phyloP scores from a whole-genome alignment of 1,140 invertebrate species.

The Dreissena polymorpha region DNA sequence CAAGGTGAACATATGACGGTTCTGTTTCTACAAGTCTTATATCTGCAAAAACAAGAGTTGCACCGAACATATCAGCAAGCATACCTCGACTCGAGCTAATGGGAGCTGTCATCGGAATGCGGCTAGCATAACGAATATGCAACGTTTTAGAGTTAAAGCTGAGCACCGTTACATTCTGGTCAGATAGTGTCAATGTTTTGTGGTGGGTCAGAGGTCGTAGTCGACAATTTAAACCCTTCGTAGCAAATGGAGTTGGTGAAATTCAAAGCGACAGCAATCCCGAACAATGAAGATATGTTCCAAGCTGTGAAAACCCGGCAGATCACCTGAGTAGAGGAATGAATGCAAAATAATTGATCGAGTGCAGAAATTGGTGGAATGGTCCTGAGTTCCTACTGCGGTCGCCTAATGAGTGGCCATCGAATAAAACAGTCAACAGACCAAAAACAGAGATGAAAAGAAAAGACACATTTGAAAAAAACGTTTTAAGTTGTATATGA shows the following conservation, averaged over 20 bases:
- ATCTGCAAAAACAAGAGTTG: too few species aligned
- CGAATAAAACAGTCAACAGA: constrained; percentile 5
- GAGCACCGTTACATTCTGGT: constrained; percentile 29
- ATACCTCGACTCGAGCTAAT: too few species aligned
- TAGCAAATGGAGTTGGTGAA: too few species aligned
- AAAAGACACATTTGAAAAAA: background rate
- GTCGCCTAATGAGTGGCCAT: too few species aligned
- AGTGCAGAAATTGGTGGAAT: background rate
- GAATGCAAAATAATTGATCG: background rate
- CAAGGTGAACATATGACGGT: too few species aligned
- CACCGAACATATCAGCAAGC: too few species aligned
- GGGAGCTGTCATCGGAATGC: too few species aligned
- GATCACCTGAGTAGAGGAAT: constrained; percentile 32
- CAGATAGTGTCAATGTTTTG: constrained; percentile 54
- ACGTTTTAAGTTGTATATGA: background rate
- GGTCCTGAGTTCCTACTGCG: too few species aligned
- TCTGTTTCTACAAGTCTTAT: background rate
- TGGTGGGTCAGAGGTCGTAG: constrained; percentile 52
- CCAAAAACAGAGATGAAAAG: constrained; percentile 24
- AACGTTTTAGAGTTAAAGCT: constrained; percentile 11
- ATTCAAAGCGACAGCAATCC: too few species aligned
- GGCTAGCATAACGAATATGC: constrained; percentile 14
- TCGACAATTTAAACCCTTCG: too few species aligned
- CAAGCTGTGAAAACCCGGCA: constrained; percentile 44
- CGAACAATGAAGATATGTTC: too few species aligned